Base-by-base conservation (phyloP, 2,113 vertebrate genomes). In the Mus pahari region DNA sequence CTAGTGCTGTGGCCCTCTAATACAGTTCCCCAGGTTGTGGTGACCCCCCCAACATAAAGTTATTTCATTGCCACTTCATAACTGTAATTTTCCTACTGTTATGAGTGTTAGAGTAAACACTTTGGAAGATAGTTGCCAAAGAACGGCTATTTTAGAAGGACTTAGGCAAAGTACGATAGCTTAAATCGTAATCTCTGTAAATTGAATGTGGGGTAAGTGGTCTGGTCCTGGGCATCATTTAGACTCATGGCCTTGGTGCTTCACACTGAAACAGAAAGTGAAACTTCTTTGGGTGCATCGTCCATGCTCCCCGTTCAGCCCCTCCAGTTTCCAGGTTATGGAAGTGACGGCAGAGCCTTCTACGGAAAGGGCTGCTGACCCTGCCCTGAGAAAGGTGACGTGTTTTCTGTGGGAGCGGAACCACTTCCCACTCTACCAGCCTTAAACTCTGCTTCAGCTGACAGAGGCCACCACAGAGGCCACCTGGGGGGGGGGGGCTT, bases 321-420 rank as follows among this genome's bases (percentile, higher is more conserved):
- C 68, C 60, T 77, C 45, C 7, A 4, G 45, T 89, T 1, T n/a
- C 31, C 14, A 62, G 1, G 39, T 7, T 62, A 4, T 50, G 26
- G 73, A 92, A 97, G 81, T 50, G 66, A 87, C 53, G 60, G 10
- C 17, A 73, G 68, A 31, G 53, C 9, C 36, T 95, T 95, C 91
- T 81, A 74, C 78, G 11, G 36, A 26, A n/a, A 71, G n/a, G n/a
- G 53, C 36, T 88, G 71, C 39, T 22, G 58, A 64, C 71, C 26
- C 28, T 33, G 64, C 31, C 78, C 66, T 73, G 66, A 81, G 79
- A 66, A 33, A 90, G 74, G 64, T 20, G 4, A 84, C 60, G 50
- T 10, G 20, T 70, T 45, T 45, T 83, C 75, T 73, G 22, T 60
- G 48, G 89, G 68, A 66, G 24, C 3, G 11, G 6, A 17, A 36